Conservation (phyloP, 2,888 invertebrate species). For the Orthosia incerta region DNA sequence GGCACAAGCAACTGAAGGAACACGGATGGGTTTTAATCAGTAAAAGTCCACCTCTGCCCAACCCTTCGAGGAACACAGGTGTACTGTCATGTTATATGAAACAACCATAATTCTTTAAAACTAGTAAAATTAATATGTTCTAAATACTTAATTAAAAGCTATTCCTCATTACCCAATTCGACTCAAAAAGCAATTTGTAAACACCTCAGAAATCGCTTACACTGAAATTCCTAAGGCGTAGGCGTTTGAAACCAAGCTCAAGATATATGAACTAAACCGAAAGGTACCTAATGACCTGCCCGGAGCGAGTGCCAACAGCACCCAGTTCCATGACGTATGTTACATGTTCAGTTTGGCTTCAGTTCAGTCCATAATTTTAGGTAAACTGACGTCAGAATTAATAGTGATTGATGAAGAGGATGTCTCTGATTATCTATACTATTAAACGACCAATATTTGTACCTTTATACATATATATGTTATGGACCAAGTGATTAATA, state of each 20-base stretch:
- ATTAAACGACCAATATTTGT: too few species aligned
- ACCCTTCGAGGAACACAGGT: too few species aligned
- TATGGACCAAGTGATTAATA: too few species aligned
- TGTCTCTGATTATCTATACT: background rate
- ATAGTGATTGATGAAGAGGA: conserved; percentile 2
- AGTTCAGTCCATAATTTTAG: conserved; percentile 29
- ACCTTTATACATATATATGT: too few species aligned
- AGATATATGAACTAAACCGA: conserved; percentile 51
- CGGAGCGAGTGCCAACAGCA: conserved; percentile 37
- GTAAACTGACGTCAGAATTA: conserved; percentile 6
- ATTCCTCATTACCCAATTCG: conserved; percentile 2
- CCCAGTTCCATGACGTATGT: conserved; percentile 35
- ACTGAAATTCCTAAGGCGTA: background rate
- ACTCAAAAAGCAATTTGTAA: conserved; percentile 22
- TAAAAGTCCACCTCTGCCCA: too few species aligned
- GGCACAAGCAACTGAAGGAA: too few species aligned
- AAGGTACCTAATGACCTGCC: conserved; percentile 45
- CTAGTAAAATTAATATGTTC: too few species aligned
- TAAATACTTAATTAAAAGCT: too few species aligned
- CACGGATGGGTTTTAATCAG: too few species aligned
- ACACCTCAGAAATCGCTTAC: conserved; percentile 9
- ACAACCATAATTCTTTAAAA: too few species aligned
- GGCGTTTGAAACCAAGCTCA: conserved; percentile 20
- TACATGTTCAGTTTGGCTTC: conserved; percentile 22
- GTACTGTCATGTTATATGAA: too few species aligned